phyloP scores from a whole-genome alignment of 2,888 invertebrate species.

The Seladonia tumulorum region DNA sequence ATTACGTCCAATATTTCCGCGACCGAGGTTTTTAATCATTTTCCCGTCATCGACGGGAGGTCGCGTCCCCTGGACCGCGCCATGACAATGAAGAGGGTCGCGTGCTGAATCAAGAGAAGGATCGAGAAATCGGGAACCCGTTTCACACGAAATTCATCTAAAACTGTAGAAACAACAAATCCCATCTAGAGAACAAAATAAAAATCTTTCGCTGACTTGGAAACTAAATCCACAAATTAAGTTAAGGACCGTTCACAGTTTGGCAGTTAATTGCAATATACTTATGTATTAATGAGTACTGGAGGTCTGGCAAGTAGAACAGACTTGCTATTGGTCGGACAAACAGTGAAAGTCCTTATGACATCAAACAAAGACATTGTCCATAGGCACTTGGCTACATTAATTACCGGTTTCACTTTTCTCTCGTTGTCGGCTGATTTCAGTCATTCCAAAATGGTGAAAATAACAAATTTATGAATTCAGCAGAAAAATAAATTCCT shows the following conservation, averaged over 20 bases:
- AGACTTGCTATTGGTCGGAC: too few relatives aligned
- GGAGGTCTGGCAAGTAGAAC: too few relatives aligned
- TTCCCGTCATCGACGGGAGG: neutral
- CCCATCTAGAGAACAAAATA: neutral
- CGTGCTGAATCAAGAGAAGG: neutral
- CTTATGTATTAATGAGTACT: too few relatives aligned
- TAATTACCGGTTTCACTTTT: too few relatives aligned
- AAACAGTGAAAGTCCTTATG: too few relatives aligned
- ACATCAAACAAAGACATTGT: too few relatives aligned
- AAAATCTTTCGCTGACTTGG: too few relatives aligned
- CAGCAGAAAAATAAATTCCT: neutral
- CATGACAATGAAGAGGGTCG: neutral
- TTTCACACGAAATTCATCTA: neutral
- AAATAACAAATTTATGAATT: neutral
- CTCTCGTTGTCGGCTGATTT: too few relatives aligned
- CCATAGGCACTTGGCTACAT: too few relatives aligned
- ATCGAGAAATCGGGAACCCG: neutral
- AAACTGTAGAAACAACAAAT: neutral
- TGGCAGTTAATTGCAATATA: too few relatives aligned
- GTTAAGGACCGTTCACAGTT: too few relatives aligned
- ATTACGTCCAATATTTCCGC: neutral
- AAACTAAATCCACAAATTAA: too few relatives aligned
- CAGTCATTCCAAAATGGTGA: neutral
- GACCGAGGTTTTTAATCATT: constrained; percentile 7
- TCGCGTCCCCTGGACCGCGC: neutral